phyloP scores from a whole-genome alignment of 2,113 vertebrate species.

The Hiodon alosoides region DNA sequence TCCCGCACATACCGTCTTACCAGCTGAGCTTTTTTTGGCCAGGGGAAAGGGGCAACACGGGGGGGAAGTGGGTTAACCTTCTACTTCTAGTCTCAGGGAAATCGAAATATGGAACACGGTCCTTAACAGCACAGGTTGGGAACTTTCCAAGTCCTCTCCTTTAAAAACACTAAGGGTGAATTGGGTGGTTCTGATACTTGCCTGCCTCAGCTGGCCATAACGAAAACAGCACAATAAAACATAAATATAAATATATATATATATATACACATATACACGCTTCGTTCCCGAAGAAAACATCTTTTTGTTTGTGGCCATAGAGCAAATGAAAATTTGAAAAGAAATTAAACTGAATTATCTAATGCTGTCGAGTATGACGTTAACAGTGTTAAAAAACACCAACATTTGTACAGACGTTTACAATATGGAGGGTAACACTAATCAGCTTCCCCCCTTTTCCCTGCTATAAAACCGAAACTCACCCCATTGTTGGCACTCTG shows the following conservation, averaged over 20 bases:
- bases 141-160: background rate
- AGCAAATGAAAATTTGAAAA: no score
- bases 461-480: slow-evolving; percentile 48
- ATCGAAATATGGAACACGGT: slow-evolving; percentile 27
- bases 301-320: no score
- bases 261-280: no score
- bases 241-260: slow-evolving; percentile 38
- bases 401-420: no score
- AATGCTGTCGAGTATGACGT: no score
- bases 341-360: no score
- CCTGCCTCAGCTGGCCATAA: slow-evolving; percentile 58
- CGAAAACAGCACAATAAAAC: slow-evolving; percentile 47
- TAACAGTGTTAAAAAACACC: no score
- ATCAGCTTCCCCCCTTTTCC: no score
- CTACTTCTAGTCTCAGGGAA: slow-evolving; percentile 8
- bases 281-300: no score
- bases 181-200: slow-evolving; percentile 47
- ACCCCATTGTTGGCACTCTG: slow-evolving; percentile 83
- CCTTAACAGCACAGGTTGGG: background rate
- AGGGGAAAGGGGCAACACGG: background rate
- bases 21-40: background rate
- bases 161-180: background rate
- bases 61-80: background rate
- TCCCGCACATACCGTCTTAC: background rate
- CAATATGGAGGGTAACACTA: no score